Base-by-base conservation (phyloP, 1,140 invertebrate species). In the Anastatus disparis region DNA sequence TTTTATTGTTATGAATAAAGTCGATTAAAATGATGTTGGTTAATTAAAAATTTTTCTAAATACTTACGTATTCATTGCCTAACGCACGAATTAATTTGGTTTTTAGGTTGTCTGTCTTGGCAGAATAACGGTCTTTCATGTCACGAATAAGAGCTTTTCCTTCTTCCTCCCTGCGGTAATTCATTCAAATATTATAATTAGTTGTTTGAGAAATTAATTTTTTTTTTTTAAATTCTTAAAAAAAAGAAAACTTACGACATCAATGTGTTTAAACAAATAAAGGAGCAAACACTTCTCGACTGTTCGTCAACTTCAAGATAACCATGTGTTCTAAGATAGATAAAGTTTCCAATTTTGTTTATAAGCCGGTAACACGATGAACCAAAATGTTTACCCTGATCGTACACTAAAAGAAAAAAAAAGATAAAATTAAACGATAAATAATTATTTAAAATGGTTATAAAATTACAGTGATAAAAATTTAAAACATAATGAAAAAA, bases 181-280 rank as follows among this genome's bases (percentile, higher is more conserved):
- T n/a, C n/a, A n/a, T n/a, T n/a, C n/a, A n/a, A n/a, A n/a, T n/a
- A n/a, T n/a, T n/a, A n/a, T n/a, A n/a, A n/a, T n/a, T n/a, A n/a
- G n/a, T n/a, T n/a, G n/a, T n/a, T n/a, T n/a, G n/a, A n/a, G n/a
- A n/a, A n/a, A n/a, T n/a, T n/a, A n/a, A n/a, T n/a, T n/a, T n/a
- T n/a, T n/a, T n/a, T n/a, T n/a, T n/a, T n/a, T n/a, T n/a, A n/a
- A n/a, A n/a, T n/a, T n/a, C n/a, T n/a, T n/a, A n/a, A n/a, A n/a
- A n/a, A n/a, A n/a, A n/a, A n/a, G n/a, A 17, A 29, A 65, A 40
- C 63, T 59, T 3, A 50, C 89, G 88, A 85, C 0, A 95, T 87
- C n/a, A 94, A 85, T 0, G 92, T 93, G 79, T 95, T 96, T 56
- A 94, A 89, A 78, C 94, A 96, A 12, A 95, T 89, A 76, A 96